Conservation (phyloP, 2,113 vertebrate genomes). For the Scomber colias region DNA sequence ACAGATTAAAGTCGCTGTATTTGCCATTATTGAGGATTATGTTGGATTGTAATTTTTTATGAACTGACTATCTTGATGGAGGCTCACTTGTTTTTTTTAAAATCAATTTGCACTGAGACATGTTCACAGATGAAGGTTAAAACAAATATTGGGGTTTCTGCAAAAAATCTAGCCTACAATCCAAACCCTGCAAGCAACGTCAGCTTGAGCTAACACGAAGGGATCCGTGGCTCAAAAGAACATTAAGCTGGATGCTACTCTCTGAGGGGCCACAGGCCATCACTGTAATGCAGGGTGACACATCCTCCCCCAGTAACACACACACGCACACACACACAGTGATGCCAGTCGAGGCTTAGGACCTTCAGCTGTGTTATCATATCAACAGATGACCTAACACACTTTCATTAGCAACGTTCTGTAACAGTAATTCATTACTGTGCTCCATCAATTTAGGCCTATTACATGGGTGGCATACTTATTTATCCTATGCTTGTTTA, state of each 20-base stretch:
- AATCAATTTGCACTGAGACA: conserved; percentile 10
- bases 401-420: conserved; percentile 53
- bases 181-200: conserved; percentile 37
- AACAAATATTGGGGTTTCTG: conserved; percentile 44
- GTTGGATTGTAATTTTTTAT: not conserved
- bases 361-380: conserved; percentile 30
- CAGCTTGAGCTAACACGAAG: conserved; percentile 64
- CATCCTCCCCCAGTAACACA: conserved; percentile 32
- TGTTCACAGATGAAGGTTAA: conserved; percentile 47
- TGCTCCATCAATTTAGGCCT: conserved; percentile 49
- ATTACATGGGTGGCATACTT: conserved; percentile 49
- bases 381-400: conserved; percentile 41
- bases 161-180: conserved; percentile 44
- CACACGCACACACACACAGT: conserved; percentile 12
- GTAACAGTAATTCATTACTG: conserved; percentile 52
- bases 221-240: conserved; percentile 61
- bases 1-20: not conserved
- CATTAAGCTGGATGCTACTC: conserved; percentile 62
- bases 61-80: not conserved
- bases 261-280: conserved; percentile 52
- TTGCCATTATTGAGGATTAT: not conserved
- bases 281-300: conserved; percentile 69
- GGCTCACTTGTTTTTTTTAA: not conserved
- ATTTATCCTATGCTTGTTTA: conserved; percentile 53
- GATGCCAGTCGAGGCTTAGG: conserved; percentile 25